A percentile compares a stretch with the other conserved stretches of the same genome.
Conservation (phyloP, 1,140 invertebrate genomes). For the Parasteatoda tepidariorum region DNA sequence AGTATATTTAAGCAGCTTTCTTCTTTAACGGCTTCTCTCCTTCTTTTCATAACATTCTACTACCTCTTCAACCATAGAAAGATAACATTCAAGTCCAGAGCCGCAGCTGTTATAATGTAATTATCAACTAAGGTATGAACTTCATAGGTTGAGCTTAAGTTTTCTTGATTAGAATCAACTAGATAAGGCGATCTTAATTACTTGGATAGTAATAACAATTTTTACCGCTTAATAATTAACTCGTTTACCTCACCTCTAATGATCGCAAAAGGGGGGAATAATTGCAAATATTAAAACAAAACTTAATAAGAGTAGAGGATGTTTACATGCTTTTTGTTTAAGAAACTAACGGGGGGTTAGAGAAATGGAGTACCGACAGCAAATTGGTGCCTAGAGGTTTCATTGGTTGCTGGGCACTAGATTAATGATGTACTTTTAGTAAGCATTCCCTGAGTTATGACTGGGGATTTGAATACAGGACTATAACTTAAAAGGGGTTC, state of each 20-base stretch:
- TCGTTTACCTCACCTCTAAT: not conserved
- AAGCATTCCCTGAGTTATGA: not conserved
- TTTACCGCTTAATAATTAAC: slow-evolving; percentile 13
- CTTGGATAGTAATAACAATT: slow-evolving; percentile 8
- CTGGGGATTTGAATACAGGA: not conserved
- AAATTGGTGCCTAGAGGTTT: slow-evolving; percentile 1
- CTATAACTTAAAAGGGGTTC: too few relatives aligned
- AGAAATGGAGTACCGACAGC: not conserved
- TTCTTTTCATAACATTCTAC: too few relatives aligned
- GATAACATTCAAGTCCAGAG: not conserved
- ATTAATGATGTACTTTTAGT: not conserved
- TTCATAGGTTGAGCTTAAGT: not conserved
- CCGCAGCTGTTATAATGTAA: not conserved
- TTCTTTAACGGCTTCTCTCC: too few relatives aligned
- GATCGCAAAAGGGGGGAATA: not conserved
- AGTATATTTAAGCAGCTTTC: too few relatives aligned
- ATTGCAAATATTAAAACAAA: slow-evolving; percentile 14
- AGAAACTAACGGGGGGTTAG: not conserved
- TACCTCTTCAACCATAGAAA: too few relatives aligned
- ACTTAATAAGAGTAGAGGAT: not conserved
- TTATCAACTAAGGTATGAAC: not conserved
- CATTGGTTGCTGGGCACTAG: not conserved
- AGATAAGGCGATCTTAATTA: slow-evolving; percentile 8
- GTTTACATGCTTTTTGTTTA: slow-evolving; percentile 2
- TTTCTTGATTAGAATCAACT: not conserved